These are phyloP conservation scores for Gasterosteus aculeatus DNA, from an alignment of 2,113 vertebrate species.

Conservation along the genomic window DNA sequence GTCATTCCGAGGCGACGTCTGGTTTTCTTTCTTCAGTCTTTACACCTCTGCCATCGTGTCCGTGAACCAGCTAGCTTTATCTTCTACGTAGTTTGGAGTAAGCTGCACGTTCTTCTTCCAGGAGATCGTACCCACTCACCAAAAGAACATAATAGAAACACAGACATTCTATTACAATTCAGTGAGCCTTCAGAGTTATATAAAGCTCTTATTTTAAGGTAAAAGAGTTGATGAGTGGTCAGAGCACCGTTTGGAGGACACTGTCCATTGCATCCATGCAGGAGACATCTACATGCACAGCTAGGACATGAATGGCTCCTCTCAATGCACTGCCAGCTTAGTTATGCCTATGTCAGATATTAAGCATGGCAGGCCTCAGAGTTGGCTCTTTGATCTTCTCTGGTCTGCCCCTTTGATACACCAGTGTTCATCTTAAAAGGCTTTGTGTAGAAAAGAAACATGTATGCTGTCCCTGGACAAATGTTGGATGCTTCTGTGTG, in stretches of 20 bases:
- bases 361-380: conserved; percentile 47
- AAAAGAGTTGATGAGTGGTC: not conserved
- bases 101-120: not conserved
- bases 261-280: conserved; percentile 7
- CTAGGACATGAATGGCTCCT: conserved; percentile 23
- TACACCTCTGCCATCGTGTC: not conserved
- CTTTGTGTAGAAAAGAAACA: conserved; percentile 35
- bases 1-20: not conserved
- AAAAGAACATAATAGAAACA: not conserved
- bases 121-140: not conserved
- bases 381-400: conserved; percentile 66
- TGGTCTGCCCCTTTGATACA: conserved; percentile 63
- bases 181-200: not conserved
- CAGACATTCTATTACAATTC: not conserved
- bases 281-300: conserved; percentile 16
- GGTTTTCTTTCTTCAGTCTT: not conserved
- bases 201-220: not conserved
- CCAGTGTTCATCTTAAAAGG: conserved; percentile 56
- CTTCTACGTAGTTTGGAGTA: not conserved
- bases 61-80: not conserved
- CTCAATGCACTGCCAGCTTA: conserved; percentile 25
- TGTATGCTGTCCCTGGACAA: conserved; percentile 34
- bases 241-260: not conserved
- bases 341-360: conserved; percentile 40
- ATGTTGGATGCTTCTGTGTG: conserved; percentile 16